Conservation (phyloP, 2,797 vertebrate species). For the Lacerta bilineata region DNA sequence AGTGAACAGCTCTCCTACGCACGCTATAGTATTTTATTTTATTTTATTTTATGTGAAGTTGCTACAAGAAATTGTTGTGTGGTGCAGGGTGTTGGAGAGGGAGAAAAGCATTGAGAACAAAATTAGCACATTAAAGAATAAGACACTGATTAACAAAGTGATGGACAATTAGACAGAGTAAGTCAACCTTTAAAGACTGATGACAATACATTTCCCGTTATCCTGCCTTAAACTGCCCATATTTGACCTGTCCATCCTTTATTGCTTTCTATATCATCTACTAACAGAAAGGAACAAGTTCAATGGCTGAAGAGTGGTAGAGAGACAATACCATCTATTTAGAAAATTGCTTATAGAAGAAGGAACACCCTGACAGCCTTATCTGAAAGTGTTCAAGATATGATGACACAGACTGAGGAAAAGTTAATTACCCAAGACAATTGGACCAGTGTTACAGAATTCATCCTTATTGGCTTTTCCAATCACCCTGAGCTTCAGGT, state of each 20-base stretch:
- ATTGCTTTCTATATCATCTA: not conserved
- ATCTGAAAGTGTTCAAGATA: not conserved
- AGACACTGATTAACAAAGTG: not conserved
- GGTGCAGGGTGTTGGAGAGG: not conserved
- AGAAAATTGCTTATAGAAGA: not conserved
- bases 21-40: not conserved
- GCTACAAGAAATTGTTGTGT: not conserved
- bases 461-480: slow-evolving; percentile 71
- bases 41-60: not conserved
- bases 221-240: too few species aligned
- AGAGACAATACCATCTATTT: too few species aligned
- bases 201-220: not conserved
- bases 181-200: not conserved
- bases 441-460: slow-evolving; percentile 63
- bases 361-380: too few species aligned
- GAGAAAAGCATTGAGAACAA: not conserved
- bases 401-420: not conserved
- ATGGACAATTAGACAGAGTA: not conserved
- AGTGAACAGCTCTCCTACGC: not conserved
- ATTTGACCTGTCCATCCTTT: not conserved
- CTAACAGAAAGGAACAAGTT: not conserved
- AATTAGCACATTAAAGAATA: not conserved
- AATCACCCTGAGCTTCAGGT: slow-evolving; percentile 54
- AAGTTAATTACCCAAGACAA: slow-evolving; percentile 31
- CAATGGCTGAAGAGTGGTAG: not conserved